Evolutionary conservation across 2,797 vertebrate genomes (phyloP).

Genomic region (Avahi laniger): DNA sequence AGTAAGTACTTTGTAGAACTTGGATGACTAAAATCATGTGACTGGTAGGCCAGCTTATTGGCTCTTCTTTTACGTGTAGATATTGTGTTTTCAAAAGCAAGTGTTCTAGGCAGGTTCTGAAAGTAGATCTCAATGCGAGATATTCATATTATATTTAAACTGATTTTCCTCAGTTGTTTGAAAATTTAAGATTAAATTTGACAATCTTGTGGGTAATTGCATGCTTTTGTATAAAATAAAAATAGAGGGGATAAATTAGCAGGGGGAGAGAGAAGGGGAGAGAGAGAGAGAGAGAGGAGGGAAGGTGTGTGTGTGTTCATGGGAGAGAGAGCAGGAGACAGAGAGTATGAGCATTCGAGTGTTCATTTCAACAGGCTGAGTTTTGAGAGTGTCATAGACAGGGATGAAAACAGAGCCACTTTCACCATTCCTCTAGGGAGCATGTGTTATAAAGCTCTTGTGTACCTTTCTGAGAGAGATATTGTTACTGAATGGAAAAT

Average conservation of each 20-base stretch:
- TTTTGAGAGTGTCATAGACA: not conserved
- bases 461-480: not conserved
- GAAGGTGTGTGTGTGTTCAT: not conserved
- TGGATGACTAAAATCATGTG: not conserved
- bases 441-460: not conserved
- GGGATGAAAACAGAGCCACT: not conserved
- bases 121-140: not conserved
- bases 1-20: not conserved
- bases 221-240: not conserved
- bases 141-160: not conserved
- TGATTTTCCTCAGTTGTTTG: not conserved
- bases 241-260: not conserved
- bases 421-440: not conserved
- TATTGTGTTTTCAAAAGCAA: constrained; percentile 34
- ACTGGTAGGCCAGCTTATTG: not conserved
- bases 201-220: not conserved
- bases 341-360: not conserved
- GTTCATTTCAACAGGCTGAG: not conserved
- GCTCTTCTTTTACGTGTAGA: not conserved
- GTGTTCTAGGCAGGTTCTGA: not conserved
- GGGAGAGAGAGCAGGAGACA: too few relatives aligned
- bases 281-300: not conserved
- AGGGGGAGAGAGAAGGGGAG: not conserved
- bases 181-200: not conserved
- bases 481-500: constrained; percentile 32